These are phyloP conservation scores for Triplophysa tibetana DNA, from an alignment of 2,113 vertebrate genomes.

Conservation along the genomic window DNA sequence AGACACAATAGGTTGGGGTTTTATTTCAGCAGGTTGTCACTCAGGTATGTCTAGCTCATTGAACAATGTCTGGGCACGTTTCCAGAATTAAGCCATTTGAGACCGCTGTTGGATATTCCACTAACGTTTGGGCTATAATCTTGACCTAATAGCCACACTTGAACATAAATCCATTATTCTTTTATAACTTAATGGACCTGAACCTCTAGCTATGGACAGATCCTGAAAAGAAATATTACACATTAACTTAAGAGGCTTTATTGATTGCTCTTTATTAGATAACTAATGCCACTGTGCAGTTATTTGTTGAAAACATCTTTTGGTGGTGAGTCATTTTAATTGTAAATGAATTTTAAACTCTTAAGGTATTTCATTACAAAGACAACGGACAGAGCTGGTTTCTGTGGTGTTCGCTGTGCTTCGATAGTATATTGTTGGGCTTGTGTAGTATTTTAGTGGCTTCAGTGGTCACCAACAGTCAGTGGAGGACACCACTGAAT, in stretches of 20 bases:
- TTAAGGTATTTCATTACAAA: conserved; percentile 15
- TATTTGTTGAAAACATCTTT: conserved; percentile 10
- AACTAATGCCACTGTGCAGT: background rate
- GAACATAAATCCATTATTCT: conserved; percentile 36
- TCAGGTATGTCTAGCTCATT: conserved; percentile 44
- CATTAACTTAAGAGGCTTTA: conserved; percentile 42
- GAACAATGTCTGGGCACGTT: conserved; percentile 40
- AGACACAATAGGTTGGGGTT: conserved; percentile 21
- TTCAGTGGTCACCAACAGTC: background rate
- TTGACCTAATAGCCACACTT: conserved; percentile 37
- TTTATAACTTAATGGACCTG: conserved; percentile 38
- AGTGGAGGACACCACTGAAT: conserved; percentile 15
- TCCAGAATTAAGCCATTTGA: conserved; percentile 47
- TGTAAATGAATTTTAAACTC: conserved; percentile 3
- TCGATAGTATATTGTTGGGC: background rate
- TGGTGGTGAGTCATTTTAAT: conserved; percentile 3
- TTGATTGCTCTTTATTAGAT: conserved; percentile 30
- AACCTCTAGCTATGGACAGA: conserved; percentile 30
- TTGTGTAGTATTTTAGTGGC: conserved; percentile 4
- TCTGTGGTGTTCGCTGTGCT: background rate
- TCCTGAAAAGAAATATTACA: conserved; percentile 42
- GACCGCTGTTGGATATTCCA: conserved; percentile 28
- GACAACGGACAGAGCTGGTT: background rate
- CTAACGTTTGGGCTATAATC: conserved; percentile 6
- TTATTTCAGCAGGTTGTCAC: conserved; percentile 53